Percentiles rank a stretch among this genome's conserved stretches.
Evolutionary conservation across 2,888 invertebrate species (phyloP).

Genomic region (Trachelus troglodyta): DNA sequence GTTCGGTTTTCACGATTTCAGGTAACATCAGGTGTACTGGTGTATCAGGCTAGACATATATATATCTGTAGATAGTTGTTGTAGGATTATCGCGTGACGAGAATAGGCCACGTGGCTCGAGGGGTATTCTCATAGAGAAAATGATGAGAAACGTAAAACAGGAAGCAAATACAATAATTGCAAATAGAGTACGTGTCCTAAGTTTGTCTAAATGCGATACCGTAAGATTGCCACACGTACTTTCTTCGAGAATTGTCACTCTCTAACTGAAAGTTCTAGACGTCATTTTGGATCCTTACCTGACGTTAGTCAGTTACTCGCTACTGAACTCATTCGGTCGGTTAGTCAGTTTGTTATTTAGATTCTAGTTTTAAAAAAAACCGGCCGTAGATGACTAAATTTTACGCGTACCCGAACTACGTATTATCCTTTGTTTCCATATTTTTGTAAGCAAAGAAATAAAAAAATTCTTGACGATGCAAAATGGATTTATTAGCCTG

Average conservation of each 20-base stretch:
- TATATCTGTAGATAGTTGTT: background rate
- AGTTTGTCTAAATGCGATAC: background rate
- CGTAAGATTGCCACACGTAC: background rate
- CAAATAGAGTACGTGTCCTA: background rate
- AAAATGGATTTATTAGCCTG: background rate
- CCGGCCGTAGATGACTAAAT: too few relatives aligned
- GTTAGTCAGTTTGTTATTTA: background rate
- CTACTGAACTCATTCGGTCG: background rate
- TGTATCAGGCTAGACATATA: background rate
- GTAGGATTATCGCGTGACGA: background rate
- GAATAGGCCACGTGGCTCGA: background rate
- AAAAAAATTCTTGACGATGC: background rate
- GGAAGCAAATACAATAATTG: background rate
- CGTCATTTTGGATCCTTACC: background rate
- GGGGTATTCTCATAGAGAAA: background rate
- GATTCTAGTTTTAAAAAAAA: background rate
- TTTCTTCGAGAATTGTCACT: background rate
- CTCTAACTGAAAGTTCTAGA: background rate
- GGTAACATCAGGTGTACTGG: background rate
- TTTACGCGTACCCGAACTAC: background rate
- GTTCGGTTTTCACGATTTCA: background rate
- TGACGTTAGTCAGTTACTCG: background rate
- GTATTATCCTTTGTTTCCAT: background rate
- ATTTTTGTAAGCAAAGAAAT: background rate
- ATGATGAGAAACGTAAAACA: background rate